Evolutionary conservation across 2,888 invertebrate species (phyloP).

Genomic region (Boloria selene): DNA sequence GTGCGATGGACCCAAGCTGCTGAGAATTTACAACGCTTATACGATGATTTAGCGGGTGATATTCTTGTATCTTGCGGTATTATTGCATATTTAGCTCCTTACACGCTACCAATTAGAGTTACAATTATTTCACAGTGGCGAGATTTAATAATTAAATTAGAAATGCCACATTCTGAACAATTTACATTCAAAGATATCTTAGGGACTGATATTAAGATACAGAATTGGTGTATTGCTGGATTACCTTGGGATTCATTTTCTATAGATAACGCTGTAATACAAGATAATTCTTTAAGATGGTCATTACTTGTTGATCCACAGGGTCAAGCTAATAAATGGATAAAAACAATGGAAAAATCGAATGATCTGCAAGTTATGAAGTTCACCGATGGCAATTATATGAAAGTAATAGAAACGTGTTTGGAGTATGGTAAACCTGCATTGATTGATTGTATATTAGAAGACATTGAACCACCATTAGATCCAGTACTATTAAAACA

Average conservation of each 20-base stretch:
- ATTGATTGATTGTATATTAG: conserved; percentile 88
- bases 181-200: conserved; percentile 89
- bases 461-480: conserved; percentile 89
- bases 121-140: conserved; percentile 87
- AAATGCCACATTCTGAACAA: conserved; percentile 89
- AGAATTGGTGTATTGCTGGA: conserved; percentile 92
- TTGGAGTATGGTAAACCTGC: conserved; percentile 90
- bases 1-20: conserved; percentile 92
- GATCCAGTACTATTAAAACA: conserved; percentile 89
- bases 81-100: conserved; percentile 94
- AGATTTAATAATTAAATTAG: conserved; percentile 83
- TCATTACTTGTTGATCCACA: conserved; percentile 93
- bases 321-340: conserved; percentile 93
- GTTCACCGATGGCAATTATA: conserved; percentile 88
- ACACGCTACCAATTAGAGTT: conserved; percentile 86
- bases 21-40: conserved; percentile 86
- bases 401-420: conserved; percentile 88
- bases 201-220: conserved; percentile 93
- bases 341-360: conserved; percentile 90
- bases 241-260: conserved; percentile 92
- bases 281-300: conserved; percentile 89
- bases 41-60: conserved; percentile 93
- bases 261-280: conserved; percentile 92
- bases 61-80: conserved; percentile 93
- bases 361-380: conserved; percentile 87